Evolutionary conservation across 2,797 vertebrate species (phyloP), one percentile per base, ranked within the genome.

Genomic region (Pygocentrus nattereri): DNA sequence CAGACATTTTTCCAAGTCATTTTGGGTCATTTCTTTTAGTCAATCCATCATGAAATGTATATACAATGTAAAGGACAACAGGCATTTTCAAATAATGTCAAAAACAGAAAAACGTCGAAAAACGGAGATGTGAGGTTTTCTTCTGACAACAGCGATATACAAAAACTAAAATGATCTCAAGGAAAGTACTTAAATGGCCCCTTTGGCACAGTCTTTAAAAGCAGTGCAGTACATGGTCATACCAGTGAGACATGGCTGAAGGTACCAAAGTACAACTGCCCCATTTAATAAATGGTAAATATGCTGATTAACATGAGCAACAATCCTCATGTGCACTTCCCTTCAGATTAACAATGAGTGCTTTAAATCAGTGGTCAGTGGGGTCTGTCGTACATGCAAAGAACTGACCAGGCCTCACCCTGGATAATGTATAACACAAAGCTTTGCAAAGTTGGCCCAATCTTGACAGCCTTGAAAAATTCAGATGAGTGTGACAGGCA

Each of bases 171-270:
- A 23, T 30, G 16, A 69, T 18, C 15, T 69, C 0, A 15, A 64
- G 64, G 38, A 81, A 73, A 18, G 6, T 44, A 11, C 21, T 72
- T 72, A 65, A 64, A 73, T 27, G 25, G 47, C 16, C 23, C 47
- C n/a, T 18, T 18, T 38, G 54, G 44, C 13, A 49, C 10, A 47
- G 12, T 27, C 0, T 67, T 74, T 67, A 47, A 30, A 23, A 58
- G 27, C 5, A 1, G 6, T 34, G 30, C 15, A n/a, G 8, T 13
- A 34, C 7, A 15, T 16, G n/a, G n/a, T n/a, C n/a, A n/a, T n/a
- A n/a, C n/a, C n/a, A n/a, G n/a, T n/a, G n/a, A n/a, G n/a, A n/a
- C n/a, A 52, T 1, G 21, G 34, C 30, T 19, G 8, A 19, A 38
- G 34, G 30, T 10, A 67, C 11, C 4, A 21, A 21, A n/a, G 34